Conservation (phyloP, 2,797 vertebrate genomes). For the Microctenopoma stevenorrisi region DNA sequence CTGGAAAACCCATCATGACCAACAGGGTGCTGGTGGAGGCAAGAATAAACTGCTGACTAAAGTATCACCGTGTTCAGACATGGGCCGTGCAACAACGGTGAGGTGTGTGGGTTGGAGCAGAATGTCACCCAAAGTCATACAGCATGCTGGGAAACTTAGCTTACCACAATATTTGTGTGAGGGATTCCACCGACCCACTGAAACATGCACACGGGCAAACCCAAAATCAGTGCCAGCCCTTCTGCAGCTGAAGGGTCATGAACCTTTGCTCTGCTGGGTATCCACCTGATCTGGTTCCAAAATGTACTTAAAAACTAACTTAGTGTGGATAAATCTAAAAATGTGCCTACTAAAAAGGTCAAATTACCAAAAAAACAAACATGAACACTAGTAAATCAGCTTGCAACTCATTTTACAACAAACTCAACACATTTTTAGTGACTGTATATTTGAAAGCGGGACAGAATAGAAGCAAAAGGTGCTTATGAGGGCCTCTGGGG, state of each 20-base stretch:
- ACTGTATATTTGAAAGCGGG: neutral
- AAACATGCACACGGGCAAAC: conserved; percentile 30
- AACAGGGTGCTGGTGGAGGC: conserved; percentile 64
- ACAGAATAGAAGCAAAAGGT: neutral
- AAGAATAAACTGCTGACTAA: conserved; percentile 74
- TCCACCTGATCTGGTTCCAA: neutral
- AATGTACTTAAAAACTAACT: neutral
- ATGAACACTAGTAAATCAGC: too few relatives aligned
- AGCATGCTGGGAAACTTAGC: conserved; percentile 64
- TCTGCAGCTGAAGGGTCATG: conserved; percentile 17
- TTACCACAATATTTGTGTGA: conserved; percentile 48
- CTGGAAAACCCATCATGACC: conserved; percentile 71
- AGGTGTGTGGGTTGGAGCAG: conserved; percentile 66
- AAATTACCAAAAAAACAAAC: neutral
- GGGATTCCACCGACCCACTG: conserved; percentile 46
- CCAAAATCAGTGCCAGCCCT: conserved; percentile 12
- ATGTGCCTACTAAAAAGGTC: neutral
- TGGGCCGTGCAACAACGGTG: conserved; percentile 52
- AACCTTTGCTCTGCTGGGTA: conserved; percentile 24
- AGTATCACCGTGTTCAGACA: conserved; percentile 63
- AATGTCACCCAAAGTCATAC: conserved; percentile 74
- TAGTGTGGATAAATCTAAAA: too few relatives aligned
- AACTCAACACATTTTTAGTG: neutral
- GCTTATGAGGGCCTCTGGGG: conserved; percentile 3
- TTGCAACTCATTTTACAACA: neutral